Conservation (phyloP, 1,140 invertebrate species). For the Heliconius eleuchia region DNA sequence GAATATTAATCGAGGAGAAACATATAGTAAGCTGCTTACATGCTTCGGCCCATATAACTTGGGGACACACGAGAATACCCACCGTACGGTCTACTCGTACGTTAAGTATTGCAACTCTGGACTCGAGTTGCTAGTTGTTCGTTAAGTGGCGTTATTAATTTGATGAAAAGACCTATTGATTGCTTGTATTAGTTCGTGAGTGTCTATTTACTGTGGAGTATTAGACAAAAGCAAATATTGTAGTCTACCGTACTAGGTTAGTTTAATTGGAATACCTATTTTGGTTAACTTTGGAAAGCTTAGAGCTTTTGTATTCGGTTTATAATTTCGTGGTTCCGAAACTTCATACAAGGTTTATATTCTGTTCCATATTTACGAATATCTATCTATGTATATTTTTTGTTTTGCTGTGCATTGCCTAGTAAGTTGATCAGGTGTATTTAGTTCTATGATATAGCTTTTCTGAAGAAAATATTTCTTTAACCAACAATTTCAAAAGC, state of each 20-base stretch:
- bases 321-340: background rate
- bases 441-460: background rate
- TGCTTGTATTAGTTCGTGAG: conserved; percentile 48
- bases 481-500: background rate
- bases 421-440: background rate
- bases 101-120: conserved; percentile 57
- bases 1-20: conserved; percentile 58
- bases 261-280: conserved; percentile 31
- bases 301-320: conserved; percentile 12
- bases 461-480: background rate
- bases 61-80: conserved; percentile 43
- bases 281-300: conserved; percentile 23
- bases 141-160: conserved; percentile 67
- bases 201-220: conserved; percentile 38
- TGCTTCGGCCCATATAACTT: conserved; percentile 49
- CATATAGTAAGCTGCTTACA: conserved; percentile 63
- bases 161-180: conserved; percentile 66
- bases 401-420: background rate
- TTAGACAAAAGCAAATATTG: conserved; percentile 38
- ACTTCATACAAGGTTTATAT: background rate
- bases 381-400: background rate
- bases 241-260: conserved; percentile 20
- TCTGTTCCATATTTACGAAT: background rate
- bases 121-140: conserved; percentile 50
- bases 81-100: conserved; percentile 40